Evolutionary conservation across 2,888 invertebrate species (phyloP).

Genomic region (Papilio protenor): DNA sequence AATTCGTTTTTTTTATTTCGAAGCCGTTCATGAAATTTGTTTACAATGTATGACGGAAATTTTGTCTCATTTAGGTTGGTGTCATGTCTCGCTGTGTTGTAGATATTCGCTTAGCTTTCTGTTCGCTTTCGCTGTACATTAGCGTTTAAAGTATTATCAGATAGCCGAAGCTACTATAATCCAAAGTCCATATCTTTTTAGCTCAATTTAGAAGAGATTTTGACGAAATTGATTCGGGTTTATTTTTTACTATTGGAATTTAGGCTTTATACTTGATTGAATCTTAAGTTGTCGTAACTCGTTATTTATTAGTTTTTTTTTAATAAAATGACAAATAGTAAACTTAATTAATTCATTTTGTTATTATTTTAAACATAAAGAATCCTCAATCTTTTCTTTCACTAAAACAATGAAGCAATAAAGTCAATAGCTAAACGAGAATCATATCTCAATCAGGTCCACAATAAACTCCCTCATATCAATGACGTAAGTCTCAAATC

Average conservation of each 20-base stretch:
- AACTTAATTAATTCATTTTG: too few species aligned
- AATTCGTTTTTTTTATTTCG: too few species aligned
- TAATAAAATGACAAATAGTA: background rate
- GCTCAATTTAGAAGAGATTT: constrained; percentile 8
- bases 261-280: constrained; percentile 2
- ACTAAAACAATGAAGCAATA: background rate
- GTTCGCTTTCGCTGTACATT: background rate
- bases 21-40: too few species aligned
- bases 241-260: constrained; percentile 2
- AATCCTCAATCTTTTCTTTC: background rate
- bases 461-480: background rate
- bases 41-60: too few species aligned
- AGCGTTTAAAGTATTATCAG: background rate
- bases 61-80: background rate
- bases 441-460: background rate
- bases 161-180: constrained; percentile 6
- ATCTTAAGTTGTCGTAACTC: background rate
- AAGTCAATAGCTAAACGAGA: background rate
- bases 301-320: background rate
- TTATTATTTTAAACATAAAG: background rate
- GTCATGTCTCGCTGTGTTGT: background rate
- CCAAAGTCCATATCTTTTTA: constrained; percentile 1
- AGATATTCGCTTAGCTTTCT: background rate
- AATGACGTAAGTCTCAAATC: background rate
- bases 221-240: background rate